Evolutionary conservation across 2,113 vertebrate genomes (phyloP), one percentile per base, ranked within the genome.

Genomic region (Nibea coibor): DNA sequence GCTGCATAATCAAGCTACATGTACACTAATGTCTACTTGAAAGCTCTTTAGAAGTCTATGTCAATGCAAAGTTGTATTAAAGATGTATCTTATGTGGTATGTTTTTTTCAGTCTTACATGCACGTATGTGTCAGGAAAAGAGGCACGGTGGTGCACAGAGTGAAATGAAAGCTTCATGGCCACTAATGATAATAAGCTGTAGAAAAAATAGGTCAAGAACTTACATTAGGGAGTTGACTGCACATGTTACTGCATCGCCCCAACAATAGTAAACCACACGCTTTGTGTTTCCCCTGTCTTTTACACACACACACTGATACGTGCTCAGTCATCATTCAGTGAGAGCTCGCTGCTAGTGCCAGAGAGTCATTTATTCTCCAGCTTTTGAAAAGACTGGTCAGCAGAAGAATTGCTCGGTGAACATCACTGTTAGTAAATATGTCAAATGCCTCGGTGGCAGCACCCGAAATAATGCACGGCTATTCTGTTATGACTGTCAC

Each of bases 1-100:
- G 78, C 83, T 57, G 86, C 86, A 87, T 90, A 91, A 91, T 92
- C 87, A 79, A 88, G 81, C 85, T 64, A 86, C 64, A 80, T 87
- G 80, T 86, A 88, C 79, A 78, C 78, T 86, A 72, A 87, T 74
- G 76, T 82, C 53, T 88, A 54, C 80, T 79, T 84, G 83, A 86
- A 79, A 87, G 77, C 85, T 84, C 39, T 84, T 84, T 70, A 85
- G 78, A 91, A 47, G 77, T 65, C 53, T 57, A 77, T 31, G 69
- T 59, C 17, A 16, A 69, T 76, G 78, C 22, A 66, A 81, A 83
- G 61, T 70, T 76, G 47, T 42, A 86, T 89, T 91, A 83, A 88
- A 87, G 84, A 90, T 83, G 62, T 28, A 87, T 83, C 63, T 75
- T 19, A 5, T 72, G 67, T 57, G 58, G 24, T 73, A 87, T 74